Base-by-base conservation (phyloP, 2,113 vertebrate genomes). In the Chaetorhynchus papuensis region DNA sequence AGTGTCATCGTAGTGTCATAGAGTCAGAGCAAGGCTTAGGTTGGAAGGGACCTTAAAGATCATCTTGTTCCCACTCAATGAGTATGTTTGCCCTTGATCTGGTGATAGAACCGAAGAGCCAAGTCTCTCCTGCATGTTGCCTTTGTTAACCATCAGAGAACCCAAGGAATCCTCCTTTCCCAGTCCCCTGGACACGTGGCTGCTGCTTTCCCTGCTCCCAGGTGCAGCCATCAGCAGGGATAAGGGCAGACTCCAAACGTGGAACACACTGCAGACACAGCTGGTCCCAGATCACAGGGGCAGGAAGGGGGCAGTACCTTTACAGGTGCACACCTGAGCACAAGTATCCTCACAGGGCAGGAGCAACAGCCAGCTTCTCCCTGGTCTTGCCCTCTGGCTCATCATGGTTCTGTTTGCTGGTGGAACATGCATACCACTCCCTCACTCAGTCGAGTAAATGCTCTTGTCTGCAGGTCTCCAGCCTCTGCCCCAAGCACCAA, bases 341-440 rank as follows among this genome's bases (percentile, higher is more conserved):
- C 45, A 30, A 23, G 27, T 23, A 7, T 20, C 41, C 60, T 84
- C 33, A 3, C 2, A 28, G 42, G 54, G 27, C 50, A 30, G 15
- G 35, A 52, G 1, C 50, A 53, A 1, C 20, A 5, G 35, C 5
- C 39, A 71, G 3, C 20, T 64, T 28, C 30, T 68, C 37, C 53
- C 69, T 56, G 41, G 7, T 52, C 28, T 26, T 41, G 3, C 61
- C 53, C 23, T n/a, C 9, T 2, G 4, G 23, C 35, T 39, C 27
- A 3, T 4, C 1, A 1, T 47, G 44, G 4, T 52, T n/a, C 47
- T 21, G 22, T 22, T 49, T 83, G 85, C 49, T 28, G 2, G 15
- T 11, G 37, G 33, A 26, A 59, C 1, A 0, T 4, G 27, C 50
- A 26, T 22, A 5, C 6, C 2, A 2, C 18, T 42, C 31, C 17